Evolutionary conservation across 2,888 invertebrate species (phyloP), one percentile per base, ranked within the genome.

Genomic region (Polydrusus tereticollis): DNA sequence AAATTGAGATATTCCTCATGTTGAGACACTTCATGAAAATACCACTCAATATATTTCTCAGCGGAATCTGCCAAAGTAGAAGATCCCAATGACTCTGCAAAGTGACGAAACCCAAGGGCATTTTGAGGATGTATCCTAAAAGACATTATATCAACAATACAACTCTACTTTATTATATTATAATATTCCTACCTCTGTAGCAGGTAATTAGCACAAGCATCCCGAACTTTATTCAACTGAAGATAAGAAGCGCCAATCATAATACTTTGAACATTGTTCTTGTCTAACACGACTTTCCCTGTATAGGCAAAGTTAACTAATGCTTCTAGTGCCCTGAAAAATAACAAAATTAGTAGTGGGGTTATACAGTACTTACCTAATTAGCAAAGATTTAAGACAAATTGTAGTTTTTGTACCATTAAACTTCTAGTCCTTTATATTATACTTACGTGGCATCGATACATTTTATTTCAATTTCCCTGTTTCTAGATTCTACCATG

Each of bases 291-390:
- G 6, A 96, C 90, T 77, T 90, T 88, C 1, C 93, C 95, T 76
- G 92, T 93, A 85, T 96, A 96, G 0, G 95, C 94, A 87, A 93
- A 96, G 84, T 94, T 94, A 41, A 96, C 91, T 58, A 96, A 86
- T 38, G 92, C 90, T 85, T 95, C 94, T 76, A 96, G 84, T 5
- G 94, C 94, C 80, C 93, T 93, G 85, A 86, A 77, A 79, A 29
- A 18, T 21, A 36, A 10, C 1, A 36, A 12, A 4, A 36, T 1
- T n/a, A n/a, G n/a, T n/a, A n/a, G n/a, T n/a, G n/a, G n/a, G n/a
- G n/a, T n/a, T n/a, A n/a, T n/a, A n/a, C n/a, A n/a, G n/a, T n/a
- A n/a, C n/a, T n/a, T n/a, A n/a, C n/a, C n/a, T n/a, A n/a, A n/a
- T n/a, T n/a, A n/a, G n/a, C n/a, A n/a, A n/a, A n/a, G n/a, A n/a